Evolutionary conservation across 2,888 invertebrate genomes (phyloP), one percentile per base, ranked within the genome.

Genomic region (Tryphoninae sp.): DNA sequence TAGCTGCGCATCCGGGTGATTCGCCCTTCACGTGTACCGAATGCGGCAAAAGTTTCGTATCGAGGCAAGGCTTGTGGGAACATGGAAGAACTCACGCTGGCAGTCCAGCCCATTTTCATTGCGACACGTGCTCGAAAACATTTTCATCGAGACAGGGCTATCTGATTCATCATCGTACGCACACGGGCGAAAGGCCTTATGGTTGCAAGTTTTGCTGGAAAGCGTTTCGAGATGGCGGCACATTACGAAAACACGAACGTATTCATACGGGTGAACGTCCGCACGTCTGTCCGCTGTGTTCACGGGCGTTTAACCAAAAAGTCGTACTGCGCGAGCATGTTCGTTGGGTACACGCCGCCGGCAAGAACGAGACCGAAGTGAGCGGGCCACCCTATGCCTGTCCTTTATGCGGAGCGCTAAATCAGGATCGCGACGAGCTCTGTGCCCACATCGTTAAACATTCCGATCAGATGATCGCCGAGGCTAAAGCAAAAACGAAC

Each of bases 231-330:
- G 94, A 93, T 81, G 94, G 93, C 11, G 93, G 93, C 1, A 93
- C 93, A 1, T 86, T 93, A 42, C 89, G 93, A 53, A 93, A 93
- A 85, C 93, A 93, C 78, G 93, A 93, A 84, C 89, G 93, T 22
- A 93, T 93, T 65, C 93, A 93, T 76, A 93, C 93, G 0, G 93
- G 93, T 0, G 93, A 93, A 83, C 90, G 93, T 59, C 94, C 94
- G 0, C 93, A 93, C 79, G 93, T 92, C 16, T 94, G 94, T 87
- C 93, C 93, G 1, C 86, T 93, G 1, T 93, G 94, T 86, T 88
- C 92, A 2, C 92, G 93, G 72, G 93, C 93, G n/a, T 93, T 94
- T 83, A 94, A 93, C 87, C 94, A 93, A 86, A 93, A 93, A 87
- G 93, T 94, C 16, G 93, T 93, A 2, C 86, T 94, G 1, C 89